phyloP scores from a whole-genome alignment of 2,888 invertebrate species.

The Drosophila pegasa region DNA sequence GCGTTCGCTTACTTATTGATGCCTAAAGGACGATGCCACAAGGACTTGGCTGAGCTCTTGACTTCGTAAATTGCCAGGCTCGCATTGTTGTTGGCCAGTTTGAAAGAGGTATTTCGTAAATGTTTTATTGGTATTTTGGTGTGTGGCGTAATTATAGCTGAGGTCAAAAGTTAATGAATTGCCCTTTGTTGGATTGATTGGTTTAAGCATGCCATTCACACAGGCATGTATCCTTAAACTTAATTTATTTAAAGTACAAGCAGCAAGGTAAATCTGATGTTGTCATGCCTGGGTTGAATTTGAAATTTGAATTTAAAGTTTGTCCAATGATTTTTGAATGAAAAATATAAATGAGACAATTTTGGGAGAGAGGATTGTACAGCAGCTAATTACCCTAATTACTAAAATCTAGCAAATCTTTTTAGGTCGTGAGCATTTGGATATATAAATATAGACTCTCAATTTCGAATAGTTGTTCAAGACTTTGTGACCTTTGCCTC shows the following conservation, averaged over 20 bases:
- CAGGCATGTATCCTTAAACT: background rate
- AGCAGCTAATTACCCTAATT: too few species aligned
- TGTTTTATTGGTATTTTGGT: slow-evolving; percentile 48
- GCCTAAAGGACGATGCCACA: slow-evolving; percentile 30
- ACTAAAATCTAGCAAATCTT: too few species aligned
- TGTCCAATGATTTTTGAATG: background rate
- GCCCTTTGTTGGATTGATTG: slow-evolving; percentile 43
- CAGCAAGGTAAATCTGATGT: background rate
- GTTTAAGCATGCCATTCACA: background rate
- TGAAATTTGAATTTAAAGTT: background rate
- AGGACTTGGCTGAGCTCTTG: slow-evolving; percentile 9
- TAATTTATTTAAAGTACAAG: slow-evolving; percentile 3
- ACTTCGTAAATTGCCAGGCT: slow-evolving; percentile 17
- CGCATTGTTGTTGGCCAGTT: slow-evolving; percentile 1
- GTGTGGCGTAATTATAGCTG: slow-evolving; percentile 32
- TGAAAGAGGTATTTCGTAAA: slow-evolving; percentile 36
- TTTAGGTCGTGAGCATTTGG: too few species aligned
- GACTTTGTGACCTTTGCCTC: too few species aligned
- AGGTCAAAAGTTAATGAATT: slow-evolving; percentile 64
- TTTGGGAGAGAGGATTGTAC: background rate
- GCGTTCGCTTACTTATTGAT: slow-evolving; percentile 16
- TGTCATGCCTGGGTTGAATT: background rate
- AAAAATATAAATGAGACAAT: background rate
- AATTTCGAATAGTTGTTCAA: too few species aligned
- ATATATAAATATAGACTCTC: too few species aligned